These are phyloP conservation scores for Ondatra zibethicus DNA, from an alignment of 2,113 vertebrate species.

Conservation along the genomic window DNA sequence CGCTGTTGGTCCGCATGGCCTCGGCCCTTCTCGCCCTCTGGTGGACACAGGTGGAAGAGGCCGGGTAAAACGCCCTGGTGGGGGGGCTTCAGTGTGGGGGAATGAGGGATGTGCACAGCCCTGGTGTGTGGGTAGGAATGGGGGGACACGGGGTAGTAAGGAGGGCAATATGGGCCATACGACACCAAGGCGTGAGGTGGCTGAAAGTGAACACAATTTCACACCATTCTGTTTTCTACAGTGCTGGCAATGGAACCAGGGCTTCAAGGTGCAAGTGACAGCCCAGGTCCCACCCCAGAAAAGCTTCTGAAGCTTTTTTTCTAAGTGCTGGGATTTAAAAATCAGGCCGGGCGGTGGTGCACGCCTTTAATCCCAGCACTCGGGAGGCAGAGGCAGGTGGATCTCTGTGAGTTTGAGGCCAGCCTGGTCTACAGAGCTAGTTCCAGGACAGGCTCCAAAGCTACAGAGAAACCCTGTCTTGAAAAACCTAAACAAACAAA, in stretches of 20 bases:
- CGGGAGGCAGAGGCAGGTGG: no score
- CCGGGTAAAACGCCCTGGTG: rapidly evolving
- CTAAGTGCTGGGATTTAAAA: background rate
- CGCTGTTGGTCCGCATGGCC: no score
- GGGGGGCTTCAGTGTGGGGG: background rate
- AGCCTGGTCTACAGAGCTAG: no score
- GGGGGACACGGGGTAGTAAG: background rate
- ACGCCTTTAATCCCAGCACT: no score
- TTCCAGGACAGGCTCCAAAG: no score
- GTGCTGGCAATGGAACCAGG: background rate
- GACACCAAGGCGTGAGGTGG: background rate
- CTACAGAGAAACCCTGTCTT: no score
- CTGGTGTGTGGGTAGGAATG: background rate
- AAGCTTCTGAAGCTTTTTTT: background rate
- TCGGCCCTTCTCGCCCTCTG: background rate
- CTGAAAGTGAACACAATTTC: background rate
- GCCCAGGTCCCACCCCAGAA: background rate
- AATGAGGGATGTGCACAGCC: no score
- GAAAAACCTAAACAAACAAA: no score
- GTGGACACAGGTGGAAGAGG: conserved; percentile 47
- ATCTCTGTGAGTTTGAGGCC: no score
- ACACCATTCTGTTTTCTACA: background rate
- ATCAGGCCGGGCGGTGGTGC: no score
- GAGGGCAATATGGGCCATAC: background rate
- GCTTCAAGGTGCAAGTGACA: background rate